phyloP scores from a whole-genome alignment of 2,113 vertebrate species.

The Empidonax alnorum region DNA sequence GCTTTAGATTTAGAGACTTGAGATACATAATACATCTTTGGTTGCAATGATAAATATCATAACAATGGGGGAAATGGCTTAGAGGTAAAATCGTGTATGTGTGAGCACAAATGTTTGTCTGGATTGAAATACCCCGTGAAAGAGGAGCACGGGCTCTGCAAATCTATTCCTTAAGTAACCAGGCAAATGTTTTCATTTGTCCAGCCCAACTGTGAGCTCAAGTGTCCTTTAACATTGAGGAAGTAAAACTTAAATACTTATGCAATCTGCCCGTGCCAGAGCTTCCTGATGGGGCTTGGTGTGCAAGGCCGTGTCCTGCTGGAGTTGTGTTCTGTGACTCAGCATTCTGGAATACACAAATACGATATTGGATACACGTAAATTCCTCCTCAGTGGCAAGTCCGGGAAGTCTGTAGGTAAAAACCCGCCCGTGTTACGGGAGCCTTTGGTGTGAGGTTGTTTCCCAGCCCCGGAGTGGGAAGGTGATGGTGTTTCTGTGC shows the following conservation, averaged over 20 bases:
- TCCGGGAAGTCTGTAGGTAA: not conserved
- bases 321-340: not conserved
- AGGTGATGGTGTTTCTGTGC: not conserved
- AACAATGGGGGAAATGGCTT: not conserved
- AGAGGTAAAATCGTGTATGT: not conserved
- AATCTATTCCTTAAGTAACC: not conserved
- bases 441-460: not conserved
- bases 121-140: not conserved
- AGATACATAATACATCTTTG: not conserved
- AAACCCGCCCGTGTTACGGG: not conserved
- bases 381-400: not conserved
- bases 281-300: not conserved
- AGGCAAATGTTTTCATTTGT: not conserved
- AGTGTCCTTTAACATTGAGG: not conserved
- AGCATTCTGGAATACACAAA: not conserved
- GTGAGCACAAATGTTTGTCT: not conserved
- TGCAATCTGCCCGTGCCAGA: not conserved
- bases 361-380: not conserved
- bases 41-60: not conserved
- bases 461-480: not conserved
- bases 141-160: not conserved
- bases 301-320: not conserved
- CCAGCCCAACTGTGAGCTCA: not conserved
- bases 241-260: not conserved
- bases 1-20: not conserved